Evolutionary conservation across 1,140 invertebrate species (phyloP), one percentile per base, ranked within the genome.

Genomic region (Drosophila pseudoobscura): DNA sequence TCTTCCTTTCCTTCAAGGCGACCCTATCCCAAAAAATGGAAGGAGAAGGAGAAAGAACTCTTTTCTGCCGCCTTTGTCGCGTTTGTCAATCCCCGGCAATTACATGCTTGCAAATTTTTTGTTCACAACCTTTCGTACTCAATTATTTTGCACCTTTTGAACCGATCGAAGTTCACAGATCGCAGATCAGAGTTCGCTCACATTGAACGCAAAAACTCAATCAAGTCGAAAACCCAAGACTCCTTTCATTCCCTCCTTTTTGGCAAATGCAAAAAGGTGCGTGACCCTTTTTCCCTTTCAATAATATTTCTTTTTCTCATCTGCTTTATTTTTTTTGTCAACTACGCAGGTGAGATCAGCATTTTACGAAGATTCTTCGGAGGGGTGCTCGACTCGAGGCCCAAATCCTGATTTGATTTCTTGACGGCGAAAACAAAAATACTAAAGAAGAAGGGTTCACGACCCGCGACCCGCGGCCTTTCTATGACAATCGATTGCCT

Each of bases 51-150:
- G 11, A 5, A 5, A 26, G 24, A 39, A 31, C 35, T 11, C 24
- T 50, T 50, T 43, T 26, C 7, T 41, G 49, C 71, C 56, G 75
- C 71, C 72, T 13, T 39, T 39, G 35, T 11, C 35, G 35, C 35
- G 35, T 78, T 78, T 76, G 77, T 79, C 77, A 79, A 69, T 83
- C 47, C 59, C 53, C 74, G 78, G 83, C 88, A 90, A 90, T 90
- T 90, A 90, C 88, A 90, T 83, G 88, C 88, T 90, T 90, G 87
- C 88, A 90, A 90, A 90, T 90, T 90, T 84, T 78, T 78, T 58
- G 58, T 69, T 72, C 60, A 49, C 74, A 80, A 80, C 78, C 78
- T 75, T 74, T 80, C 22, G 62, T 71, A 72, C 75, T 87, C 78
- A 87, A 87, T 88, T 87, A 87, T 87, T 87, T 87, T 82, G 68